Percentiles rank a stretch among this genome's conserved stretches.
Evolutionary conservation across 2,113 vertebrate genomes (phyloP).

Genomic region (Orthonyx spaldingii): DNA sequence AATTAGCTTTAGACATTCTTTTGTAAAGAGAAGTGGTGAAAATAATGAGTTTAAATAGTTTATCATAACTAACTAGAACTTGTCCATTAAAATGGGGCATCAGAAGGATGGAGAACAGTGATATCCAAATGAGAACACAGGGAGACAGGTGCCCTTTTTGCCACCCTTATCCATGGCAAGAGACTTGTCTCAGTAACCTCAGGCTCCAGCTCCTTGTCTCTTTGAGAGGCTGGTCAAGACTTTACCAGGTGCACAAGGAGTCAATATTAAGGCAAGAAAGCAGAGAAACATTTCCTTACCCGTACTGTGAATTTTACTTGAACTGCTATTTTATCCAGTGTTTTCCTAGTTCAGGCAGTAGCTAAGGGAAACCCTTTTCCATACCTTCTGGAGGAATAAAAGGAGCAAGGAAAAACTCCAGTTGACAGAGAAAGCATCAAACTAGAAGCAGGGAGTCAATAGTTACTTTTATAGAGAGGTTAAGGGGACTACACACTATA

Average conservation of each 20-base stretch:
- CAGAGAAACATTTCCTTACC: neutral
- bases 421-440: neutral
- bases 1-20: neutral
- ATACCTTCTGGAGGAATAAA: neutral
- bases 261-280: neutral
- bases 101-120: neutral
- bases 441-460: neutral
- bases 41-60: neutral
- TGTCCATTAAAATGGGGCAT: neutral
- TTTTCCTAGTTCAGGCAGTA: neutral
- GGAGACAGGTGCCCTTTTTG: neutral
- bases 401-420: neutral
- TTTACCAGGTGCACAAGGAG: neutral
- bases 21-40: neutral
- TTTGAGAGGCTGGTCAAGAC: neutral
- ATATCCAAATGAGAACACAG: neutral
- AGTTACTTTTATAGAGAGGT: neutral
- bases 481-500: neutral
- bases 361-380: neutral
- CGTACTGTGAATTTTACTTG: neutral
- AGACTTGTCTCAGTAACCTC: neutral
- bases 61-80: neutral
- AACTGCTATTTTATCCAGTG: neutral
- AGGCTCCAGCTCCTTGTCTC: neutral
- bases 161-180: neutral